Evolutionary conservation across 37 sponge, comb jelly and placozoan genomes (phyloP), one percentile per base, ranked within the genome.

Genomic region (Cliona cf. orientalis): DNA sequence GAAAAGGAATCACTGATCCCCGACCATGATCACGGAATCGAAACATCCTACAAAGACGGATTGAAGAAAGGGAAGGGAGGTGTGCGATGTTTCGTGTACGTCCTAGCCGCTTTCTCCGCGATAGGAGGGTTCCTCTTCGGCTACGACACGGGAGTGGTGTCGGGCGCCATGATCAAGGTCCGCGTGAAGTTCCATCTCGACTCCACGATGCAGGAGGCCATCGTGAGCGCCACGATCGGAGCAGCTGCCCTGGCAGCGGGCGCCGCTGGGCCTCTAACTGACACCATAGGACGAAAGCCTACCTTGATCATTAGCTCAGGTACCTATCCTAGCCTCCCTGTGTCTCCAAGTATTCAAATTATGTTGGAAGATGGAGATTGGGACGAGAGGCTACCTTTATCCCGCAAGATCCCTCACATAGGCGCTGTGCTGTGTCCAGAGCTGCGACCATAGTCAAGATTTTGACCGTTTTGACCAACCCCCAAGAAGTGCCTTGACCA

Each of bases 121-220:
- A 53, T 81, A 22, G 97, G 97, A 1, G 97, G 97, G 56, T 93
- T 89, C 64, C 76, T 97, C 34, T 97, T 97, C 40, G 97, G 97
- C 37, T 97, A 97, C 74, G 97, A 97, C 72, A 97, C 97, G 0
- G 97, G 97, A 0, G 90, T 97, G 1, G 92, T 97, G 33, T 91
- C 95, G 9, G 97, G 97, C 2, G 94, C 97, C 46, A 88, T 97
- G 78, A 46, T 97, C 46, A 61, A 78, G 46, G 45, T 97, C 25
- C 77, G 53, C 1, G 58, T 46, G 17, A 53, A 40, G 14, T 95
- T 89, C 45, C 21, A 69, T 39, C 61, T 95, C 45, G 63, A 60
- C 34, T 38, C 80, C 33, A 11, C 45, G 23, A 76, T 78, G 83
- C 82, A 90, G 38, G 97, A 97, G 60, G 58, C 86, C 45, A 77